Conservation (phyloP, 2,888 invertebrate genomes). For the Elegia similella region DNA sequence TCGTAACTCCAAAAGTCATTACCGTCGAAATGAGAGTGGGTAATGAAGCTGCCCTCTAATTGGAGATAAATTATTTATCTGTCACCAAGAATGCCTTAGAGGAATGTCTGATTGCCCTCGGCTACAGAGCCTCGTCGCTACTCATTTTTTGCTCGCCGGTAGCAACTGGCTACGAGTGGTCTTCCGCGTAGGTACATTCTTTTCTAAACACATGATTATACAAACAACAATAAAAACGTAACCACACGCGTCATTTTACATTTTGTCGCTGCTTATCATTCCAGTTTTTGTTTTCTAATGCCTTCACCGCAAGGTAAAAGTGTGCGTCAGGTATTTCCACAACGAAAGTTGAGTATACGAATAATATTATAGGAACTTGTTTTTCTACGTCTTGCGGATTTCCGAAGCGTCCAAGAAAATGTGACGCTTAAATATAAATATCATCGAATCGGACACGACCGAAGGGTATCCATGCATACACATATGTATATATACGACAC, state of each 20-base stretch:
- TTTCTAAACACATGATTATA: constrained; percentile 21
- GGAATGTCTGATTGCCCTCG: constrained; percentile 17
- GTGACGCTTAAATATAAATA: no score
- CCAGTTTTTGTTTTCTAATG: constrained; percentile 8
- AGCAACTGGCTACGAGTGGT: constrained; percentile 7
- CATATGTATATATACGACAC: no score
- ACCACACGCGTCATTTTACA: constrained; percentile 11
- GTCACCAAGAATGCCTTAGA: constrained; percentile 14
- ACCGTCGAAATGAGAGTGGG: constrained; percentile 1
- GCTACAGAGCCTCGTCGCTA: constrained; percentile 8
- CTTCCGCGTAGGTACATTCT: constrained; percentile 28
- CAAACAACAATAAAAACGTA: constrained; percentile 9
- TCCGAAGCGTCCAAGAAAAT: not conserved
- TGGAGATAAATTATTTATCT: constrained; percentile 11
- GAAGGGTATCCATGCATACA: no score
- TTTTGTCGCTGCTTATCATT: constrained; percentile 1
- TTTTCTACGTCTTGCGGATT: not conserved
- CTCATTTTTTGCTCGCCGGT: constrained; percentile 22
- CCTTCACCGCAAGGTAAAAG: not conserved
- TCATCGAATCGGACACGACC: no score
- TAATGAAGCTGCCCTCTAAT: constrained; percentile 11
- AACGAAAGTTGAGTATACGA: constrained; percentile 3
- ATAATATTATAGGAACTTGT: not conserved
- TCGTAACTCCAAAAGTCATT: not conserved
- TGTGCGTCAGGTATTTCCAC: constrained; percentile 4